A percentile compares a stretch with the other conserved stretches of the same genome.
Evolutionary conservation across 2,797 vertebrate genomes (phyloP).

Genomic region (Prionace glauca): DNA sequence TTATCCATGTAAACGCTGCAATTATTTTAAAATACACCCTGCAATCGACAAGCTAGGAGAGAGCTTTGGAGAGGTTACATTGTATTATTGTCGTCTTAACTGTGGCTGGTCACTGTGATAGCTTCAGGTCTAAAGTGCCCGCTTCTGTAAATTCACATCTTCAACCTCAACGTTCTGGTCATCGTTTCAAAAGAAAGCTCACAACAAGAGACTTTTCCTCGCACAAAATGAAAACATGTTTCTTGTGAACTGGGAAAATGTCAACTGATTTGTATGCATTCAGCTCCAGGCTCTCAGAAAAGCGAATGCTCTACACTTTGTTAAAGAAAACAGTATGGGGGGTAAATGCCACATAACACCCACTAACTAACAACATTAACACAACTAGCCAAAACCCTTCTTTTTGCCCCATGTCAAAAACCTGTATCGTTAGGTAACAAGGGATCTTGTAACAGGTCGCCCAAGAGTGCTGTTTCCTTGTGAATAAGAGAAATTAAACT

Average conservation of each 20-base stretch:
- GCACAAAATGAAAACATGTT: not conserved
- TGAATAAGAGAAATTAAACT: not conserved
- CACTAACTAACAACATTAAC: not conserved
- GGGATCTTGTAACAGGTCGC: not conserved
- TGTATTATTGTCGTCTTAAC: not conserved
- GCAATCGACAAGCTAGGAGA: too few relatives aligned
- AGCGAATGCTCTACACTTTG: not conserved
- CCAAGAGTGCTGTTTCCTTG: not conserved
- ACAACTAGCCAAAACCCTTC: not conserved
- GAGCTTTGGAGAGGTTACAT: not conserved
- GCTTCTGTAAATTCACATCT: too few relatives aligned
- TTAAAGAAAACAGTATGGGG: not conserved
- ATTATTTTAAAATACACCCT: not conserved
- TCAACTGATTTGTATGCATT: not conserved
- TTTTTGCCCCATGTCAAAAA: not conserved
- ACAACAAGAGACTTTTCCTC: not conserved
- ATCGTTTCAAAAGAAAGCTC: not conserved
- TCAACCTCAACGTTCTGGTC: not conserved
- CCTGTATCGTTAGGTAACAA: not conserved
- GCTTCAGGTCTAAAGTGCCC: not conserved
- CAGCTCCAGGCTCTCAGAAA: not conserved
- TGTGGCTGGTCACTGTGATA: not conserved
- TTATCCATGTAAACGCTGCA: not conserved
- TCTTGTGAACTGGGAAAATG: not conserved
- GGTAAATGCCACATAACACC: not conserved